These are phyloP conservation scores for Sturnira hondurensis DNA, from an alignment of 2,113 vertebrate species.

Conservation along the genomic window DNA sequence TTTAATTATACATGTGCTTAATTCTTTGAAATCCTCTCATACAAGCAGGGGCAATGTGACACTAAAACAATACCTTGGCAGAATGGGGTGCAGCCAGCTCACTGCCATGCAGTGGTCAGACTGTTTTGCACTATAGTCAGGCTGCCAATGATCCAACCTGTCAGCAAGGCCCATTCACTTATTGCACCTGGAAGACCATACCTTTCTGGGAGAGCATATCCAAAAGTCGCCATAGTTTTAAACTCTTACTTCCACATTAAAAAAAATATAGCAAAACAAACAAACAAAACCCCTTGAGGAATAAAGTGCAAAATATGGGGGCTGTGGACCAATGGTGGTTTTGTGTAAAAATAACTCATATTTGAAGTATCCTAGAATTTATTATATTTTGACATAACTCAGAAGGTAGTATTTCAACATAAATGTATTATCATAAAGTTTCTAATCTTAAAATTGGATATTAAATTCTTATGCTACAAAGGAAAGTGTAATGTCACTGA, in stretches of 20 bases:
- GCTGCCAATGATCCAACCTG: background rate
- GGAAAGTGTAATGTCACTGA: background rate
- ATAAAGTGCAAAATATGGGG: background rate
- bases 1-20: no score
- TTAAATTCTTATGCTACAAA: background rate
- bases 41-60: background rate
- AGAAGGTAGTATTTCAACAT: background rate
- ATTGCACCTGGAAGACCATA: background rate
- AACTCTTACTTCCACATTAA: background rate
- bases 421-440: background rate
- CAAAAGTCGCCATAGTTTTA: background rate
- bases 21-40: background rate
- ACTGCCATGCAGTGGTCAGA: background rate
- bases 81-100: background rate
- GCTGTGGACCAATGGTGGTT: background rate
- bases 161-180: background rate
- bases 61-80: background rate
- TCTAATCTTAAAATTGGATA: background rate
- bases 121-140: no score
- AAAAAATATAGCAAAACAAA: background rate
- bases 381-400: background rate
- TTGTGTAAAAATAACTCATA: background rate
- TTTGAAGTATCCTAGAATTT: background rate
- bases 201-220: background rate
- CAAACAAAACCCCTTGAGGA: background rate